Conservation (phyloP, 2,888 invertebrate species). For the Lordiphosa fenestrarum region DNA sequence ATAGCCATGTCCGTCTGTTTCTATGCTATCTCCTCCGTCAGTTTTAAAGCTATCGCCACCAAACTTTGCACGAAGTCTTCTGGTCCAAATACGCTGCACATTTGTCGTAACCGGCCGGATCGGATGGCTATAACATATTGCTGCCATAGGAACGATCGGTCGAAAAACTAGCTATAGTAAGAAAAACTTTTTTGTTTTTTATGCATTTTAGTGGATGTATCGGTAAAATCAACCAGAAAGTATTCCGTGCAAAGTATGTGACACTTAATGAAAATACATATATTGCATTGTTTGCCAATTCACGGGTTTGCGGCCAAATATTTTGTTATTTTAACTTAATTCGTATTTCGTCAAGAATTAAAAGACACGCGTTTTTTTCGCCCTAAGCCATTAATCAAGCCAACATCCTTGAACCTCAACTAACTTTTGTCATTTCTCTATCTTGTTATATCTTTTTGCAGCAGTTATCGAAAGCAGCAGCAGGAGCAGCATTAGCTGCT, state of each 20-base stretch:
- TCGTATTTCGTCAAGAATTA: not conserved
- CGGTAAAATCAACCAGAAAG: no score
- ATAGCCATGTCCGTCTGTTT: no score
- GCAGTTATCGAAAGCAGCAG: conserved; percentile 1
- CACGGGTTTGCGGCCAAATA: conserved; percentile 10
- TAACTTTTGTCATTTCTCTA: conserved; percentile 3
- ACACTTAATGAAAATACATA: not conserved
- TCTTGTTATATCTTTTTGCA: conserved; percentile 18
- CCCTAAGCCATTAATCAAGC: conserved; percentile 20
- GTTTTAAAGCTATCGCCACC: no score
- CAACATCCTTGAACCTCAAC: conserved; percentile 3
- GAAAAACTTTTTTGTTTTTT: no score
- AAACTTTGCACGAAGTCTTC: no score
- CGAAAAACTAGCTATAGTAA: no score
- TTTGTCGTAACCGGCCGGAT: no score
- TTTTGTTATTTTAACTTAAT: conserved; percentile 10
- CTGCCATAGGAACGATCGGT: no score
- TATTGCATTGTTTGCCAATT: conserved; percentile 29
- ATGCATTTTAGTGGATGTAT: no score
- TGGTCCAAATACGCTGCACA: no score
- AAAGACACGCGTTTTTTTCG: not conserved
- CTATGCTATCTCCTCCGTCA: no score
- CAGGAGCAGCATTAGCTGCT: conserved; percentile 42
- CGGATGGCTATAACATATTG: no score
- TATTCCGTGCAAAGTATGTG: not conserved